Conservation (phyloP, 2,888 invertebrate genomes). For the Cosmorhoe ocellata region DNA sequence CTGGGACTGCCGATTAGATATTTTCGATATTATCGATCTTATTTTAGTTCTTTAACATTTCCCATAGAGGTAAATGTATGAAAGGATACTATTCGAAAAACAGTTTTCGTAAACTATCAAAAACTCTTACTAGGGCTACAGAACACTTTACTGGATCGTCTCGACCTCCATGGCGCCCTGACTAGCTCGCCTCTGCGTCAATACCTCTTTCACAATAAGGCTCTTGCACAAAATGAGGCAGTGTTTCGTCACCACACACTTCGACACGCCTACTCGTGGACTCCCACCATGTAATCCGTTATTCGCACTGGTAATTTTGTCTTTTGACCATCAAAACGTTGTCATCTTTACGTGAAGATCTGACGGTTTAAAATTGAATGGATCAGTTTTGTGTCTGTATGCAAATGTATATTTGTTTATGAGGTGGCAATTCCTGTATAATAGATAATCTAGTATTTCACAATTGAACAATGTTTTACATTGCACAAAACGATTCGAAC, state of each 20-base stretch:
- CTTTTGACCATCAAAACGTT: slow-evolving; percentile 26
- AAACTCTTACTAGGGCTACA: no score
- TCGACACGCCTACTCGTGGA: slow-evolving; percentile 66
- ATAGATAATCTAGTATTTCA: slow-evolving; percentile 16
- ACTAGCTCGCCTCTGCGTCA: slow-evolving; percentile 60
- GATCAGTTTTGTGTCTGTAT: slow-evolving; percentile 1
- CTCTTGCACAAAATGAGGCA: slow-evolving; percentile 70
- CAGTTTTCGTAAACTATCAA: no score
- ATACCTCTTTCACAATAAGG: slow-evolving; percentile 73
- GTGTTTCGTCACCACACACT: slow-evolving; percentile 71
- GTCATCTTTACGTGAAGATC: slow-evolving; percentile 27
- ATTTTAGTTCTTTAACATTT: no score
- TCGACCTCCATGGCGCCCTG: slow-evolving; percentile 53
- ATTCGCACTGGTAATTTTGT: slow-evolving; percentile 39
- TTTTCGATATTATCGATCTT: no score
- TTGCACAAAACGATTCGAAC: no score
- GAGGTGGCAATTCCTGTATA: slow-evolving; percentile 16
- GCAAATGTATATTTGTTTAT: slow-evolving; percentile 22
- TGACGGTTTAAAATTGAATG: slow-evolving; percentile 26
- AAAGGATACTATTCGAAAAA: no score
- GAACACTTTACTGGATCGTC: slow-evolving; percentile 41
- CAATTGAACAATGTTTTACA: slow-evolving; percentile 2
- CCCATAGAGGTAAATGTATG: no score
- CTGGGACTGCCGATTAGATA: no score
- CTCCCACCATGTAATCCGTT: slow-evolving; percentile 53